Percentiles rank a stretch among this genome's conserved stretches.
These are phyloP conservation scores for Marronus borbonicus DNA, from an alignment of 2,888 invertebrate genomes.

Conservation along the genomic window DNA sequence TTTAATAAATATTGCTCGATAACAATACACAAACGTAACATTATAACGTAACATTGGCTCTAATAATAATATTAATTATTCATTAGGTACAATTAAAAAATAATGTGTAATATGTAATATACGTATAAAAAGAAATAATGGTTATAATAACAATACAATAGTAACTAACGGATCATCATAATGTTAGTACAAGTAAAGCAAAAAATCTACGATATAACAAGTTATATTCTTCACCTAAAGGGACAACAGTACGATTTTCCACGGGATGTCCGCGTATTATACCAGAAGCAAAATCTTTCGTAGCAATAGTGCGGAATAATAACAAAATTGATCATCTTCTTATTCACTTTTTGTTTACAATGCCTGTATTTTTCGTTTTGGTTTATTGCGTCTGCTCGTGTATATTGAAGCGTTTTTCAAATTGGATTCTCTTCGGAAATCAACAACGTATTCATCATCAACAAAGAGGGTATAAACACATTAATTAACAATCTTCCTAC, in stretches of 20 bases:
- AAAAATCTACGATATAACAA: constrained; percentile 31
- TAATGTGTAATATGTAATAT: background rate
- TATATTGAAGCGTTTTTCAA: constrained; percentile 35
- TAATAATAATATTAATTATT: constrained; percentile 4
- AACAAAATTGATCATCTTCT: constrained; percentile 16
- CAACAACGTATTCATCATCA: constrained; percentile 6
- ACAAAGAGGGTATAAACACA: constrained; percentile 36
- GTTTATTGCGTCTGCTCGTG: background rate
- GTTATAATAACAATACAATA: background rate
- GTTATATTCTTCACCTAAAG: constrained; percentile 32
- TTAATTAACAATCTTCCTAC: constrained; percentile 37
- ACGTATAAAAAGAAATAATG: background rate
- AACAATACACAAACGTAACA: constrained; percentile 26
- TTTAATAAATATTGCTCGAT: constrained; percentile 50
- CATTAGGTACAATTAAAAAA: constrained; percentile 20
- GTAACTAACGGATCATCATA: constrained; percentile 12
- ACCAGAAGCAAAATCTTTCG: constrained; percentile 27
- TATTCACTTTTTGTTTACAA: constrained; percentile 1
- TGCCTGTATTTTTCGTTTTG: background rate
- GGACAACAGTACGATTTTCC: constrained; percentile 23
- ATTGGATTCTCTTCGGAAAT: constrained; percentile 1
- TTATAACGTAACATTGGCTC: constrained; percentile 15
- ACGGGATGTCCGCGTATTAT: constrained; percentile 17
- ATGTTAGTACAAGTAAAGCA: constrained; percentile 24
- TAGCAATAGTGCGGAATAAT: constrained; percentile 28